phyloP scores from a whole-genome alignment of 2,888 invertebrate species.

The Pomacea canaliculata region DNA sequence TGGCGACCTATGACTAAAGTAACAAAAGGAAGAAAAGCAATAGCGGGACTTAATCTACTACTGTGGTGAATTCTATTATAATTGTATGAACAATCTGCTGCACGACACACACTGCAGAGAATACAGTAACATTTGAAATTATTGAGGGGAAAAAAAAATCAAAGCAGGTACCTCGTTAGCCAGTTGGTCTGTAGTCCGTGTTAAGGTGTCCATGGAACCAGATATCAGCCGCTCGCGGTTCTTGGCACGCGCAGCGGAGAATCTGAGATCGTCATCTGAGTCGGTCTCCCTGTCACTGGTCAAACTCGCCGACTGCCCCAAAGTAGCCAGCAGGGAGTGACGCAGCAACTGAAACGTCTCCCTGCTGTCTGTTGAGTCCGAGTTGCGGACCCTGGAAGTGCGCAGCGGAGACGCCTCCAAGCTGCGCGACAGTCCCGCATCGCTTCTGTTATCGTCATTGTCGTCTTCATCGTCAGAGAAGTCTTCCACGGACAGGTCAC shows the following conservation, averaged over 20 bases:
- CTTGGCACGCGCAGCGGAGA: neutral
- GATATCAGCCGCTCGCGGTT: no score
- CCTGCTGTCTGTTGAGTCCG: conserved; percentile 20
- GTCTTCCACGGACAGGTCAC: conserved; percentile 6
- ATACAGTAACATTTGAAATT: no score
- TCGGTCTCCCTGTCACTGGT: conserved; percentile 34
- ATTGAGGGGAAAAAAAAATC: no score
- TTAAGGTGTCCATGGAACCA: no score
- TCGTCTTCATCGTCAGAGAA: conserved; percentile 12
- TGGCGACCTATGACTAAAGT: no score
- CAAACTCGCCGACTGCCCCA: conserved; percentile 32
- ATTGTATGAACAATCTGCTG: no score
- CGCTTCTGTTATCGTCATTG: neutral
- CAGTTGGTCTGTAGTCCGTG: no score
- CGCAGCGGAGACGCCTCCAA: conserved; percentile 12
- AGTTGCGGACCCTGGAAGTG: neutral
- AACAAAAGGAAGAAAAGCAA: no score
- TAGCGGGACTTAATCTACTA: no score
- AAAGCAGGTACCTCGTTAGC: no score
- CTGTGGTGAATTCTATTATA: no score
- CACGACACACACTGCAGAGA: no score
- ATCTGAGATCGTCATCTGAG: conserved; percentile 31
- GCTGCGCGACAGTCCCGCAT: conserved; percentile 15
- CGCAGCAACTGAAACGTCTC: conserved; percentile 15
- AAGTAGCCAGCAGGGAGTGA: conserved; percentile 29